Base-by-base conservation (phyloP, 2,797 vertebrate genomes). In the Rhynchotus rufescens region DNA sequence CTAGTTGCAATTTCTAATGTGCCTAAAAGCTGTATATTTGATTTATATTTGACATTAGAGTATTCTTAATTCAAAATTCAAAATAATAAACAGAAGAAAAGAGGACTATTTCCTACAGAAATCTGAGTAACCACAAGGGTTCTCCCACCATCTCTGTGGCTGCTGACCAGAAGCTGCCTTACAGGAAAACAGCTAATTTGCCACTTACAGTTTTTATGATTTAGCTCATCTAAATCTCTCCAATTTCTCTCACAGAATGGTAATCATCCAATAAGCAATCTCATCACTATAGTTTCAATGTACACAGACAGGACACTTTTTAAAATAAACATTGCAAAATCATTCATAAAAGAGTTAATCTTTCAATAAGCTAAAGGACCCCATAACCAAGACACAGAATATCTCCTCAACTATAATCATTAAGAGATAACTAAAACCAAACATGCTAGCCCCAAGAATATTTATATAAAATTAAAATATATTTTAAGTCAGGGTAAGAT, bases 51-150 rank as follows among this genome's bases (percentile, higher is more conserved):
- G 84, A n/a, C 16, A 68, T 83, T 36, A 79, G 49, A 69, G 44
- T 67, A 78, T 65, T 44, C 30, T 44, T 80, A 56, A 40, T 17
- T 52, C 23, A 77, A 83, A 56, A 40, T 17, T 52, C 23, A 77
- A 83, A 86, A 84, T 14, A 85, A 57, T 26, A 76, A 74, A 40
- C 32, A 79, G 4, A 34, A 69, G 16, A 74, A 64, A 87, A 72
- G 6, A 34, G 12, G 5, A 90, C 21, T 60, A 60, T 61, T 84
- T 84, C 73, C n/a, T 73, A 76, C 32, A 71, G 66, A 76, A 69
- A n/a, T 0, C 10, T 34, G 23, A 45, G 0, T 25, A 79, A 56
- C 19, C 42, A 32, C 6, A 61, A 21, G 38, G 7, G 3, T 59
- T 40, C 32, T 90, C 36, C 65, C 49, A 20, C 11, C 71, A 22